Evolutionary conservation across 2,113 vertebrate species (phyloP), one percentile per base, ranked within the genome.

Genomic region (Alaudala cheleensis): DNA sequence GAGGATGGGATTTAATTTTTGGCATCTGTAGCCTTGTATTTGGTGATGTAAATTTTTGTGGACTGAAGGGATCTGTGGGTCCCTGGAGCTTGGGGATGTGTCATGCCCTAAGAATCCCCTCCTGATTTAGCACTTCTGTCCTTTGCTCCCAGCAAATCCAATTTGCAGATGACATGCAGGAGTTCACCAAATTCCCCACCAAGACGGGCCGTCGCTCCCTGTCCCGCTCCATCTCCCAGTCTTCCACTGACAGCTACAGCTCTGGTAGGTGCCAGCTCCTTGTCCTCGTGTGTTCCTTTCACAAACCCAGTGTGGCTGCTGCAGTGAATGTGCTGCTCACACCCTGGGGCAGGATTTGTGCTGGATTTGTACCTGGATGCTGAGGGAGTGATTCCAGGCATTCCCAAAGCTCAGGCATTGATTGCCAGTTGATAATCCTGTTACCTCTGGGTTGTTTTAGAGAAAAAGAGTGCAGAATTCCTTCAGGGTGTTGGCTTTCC

Each of bases 201-300:
- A 99, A 99, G 97, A 99, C 99, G 2, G 99, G 99, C 50, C 99
- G 99, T 1, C 98, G 99, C 33, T 99, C 99, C 65, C 97, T 99
- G 47, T 99, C 99, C 45, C 98, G 99, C 31, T 99, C 99, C 92
- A 99, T 99, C 97, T 99, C 99, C 0, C 99, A 99, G 97, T 99
- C 99, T 33, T 99, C 99, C 95, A 99, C 99, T 1, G 99, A 99
- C 98, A 99, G 99, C 98, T 99, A 99, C 98, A 99, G 99, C 98
- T 99, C 99, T 31, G 99, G 99, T 99, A 98, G 80, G 96, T 96
- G 42, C 62, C 23, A 19, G n/a, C 3, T 64, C 56, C n/a, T 34
- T 28, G 58, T 57, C 49, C 15, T 1, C 4, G 11, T 0, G 0
- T 20, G 21, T 3, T 39, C 45, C n/a, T 31, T 25, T 54, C 58